These are phyloP conservation scores for Hoplostethus mediterraneus DNA, from an alignment of 2,797 vertebrate species.

Conservation along the genomic window DNA sequence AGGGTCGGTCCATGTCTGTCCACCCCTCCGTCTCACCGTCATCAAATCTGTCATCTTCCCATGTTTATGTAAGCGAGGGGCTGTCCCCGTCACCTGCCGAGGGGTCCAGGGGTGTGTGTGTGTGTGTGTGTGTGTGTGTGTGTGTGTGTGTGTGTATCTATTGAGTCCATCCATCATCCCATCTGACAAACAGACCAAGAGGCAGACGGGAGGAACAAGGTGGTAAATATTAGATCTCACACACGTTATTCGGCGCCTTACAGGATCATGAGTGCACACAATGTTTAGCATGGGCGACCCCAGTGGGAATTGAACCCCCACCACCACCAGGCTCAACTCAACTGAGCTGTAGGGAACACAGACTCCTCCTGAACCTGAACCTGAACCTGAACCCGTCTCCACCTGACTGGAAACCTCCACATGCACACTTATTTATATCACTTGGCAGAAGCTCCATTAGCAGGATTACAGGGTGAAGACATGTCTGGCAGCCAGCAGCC, in stretches of 20 bases:
- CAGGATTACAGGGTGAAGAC: not conserved
- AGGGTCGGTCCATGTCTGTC: not conserved
- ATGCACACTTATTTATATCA: slow-evolving; percentile 29
- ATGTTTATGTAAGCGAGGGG: slow-evolving; percentile 16
- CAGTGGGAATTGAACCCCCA: slow-evolving; percentile 13
- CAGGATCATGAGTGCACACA: slow-evolving; percentile 1
- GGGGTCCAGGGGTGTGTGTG: not conserved
- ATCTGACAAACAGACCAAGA: slow-evolving; percentile 14
- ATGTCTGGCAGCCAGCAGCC: not conserved
- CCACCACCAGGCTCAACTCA: slow-evolving; percentile 8
- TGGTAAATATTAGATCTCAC: slow-evolving; percentile 31
- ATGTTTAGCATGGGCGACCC: slow-evolving; percentile 28
- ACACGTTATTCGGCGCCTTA: not conserved
- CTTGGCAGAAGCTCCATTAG: slow-evolving; percentile 12
- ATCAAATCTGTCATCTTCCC: slow-evolving; percentile 33
- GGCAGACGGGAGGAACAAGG: not conserved
- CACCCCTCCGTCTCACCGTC: not conserved
- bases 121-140: slow-evolving; percentile 6
- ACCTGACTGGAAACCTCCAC: slow-evolving; percentile 27
- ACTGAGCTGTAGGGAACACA: slow-evolving; percentile 1
- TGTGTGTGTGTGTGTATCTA: not conserved
- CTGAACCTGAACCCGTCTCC: slow-evolving; percentile 43
- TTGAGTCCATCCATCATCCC: slow-evolving; percentile 27
- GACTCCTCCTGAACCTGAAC: slow-evolving; percentile 13
- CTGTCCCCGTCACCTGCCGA: slow-evolving; percentile 5